phyloP scores from a whole-genome alignment of 2,888 invertebrate species.

The Troides helena region DNA sequence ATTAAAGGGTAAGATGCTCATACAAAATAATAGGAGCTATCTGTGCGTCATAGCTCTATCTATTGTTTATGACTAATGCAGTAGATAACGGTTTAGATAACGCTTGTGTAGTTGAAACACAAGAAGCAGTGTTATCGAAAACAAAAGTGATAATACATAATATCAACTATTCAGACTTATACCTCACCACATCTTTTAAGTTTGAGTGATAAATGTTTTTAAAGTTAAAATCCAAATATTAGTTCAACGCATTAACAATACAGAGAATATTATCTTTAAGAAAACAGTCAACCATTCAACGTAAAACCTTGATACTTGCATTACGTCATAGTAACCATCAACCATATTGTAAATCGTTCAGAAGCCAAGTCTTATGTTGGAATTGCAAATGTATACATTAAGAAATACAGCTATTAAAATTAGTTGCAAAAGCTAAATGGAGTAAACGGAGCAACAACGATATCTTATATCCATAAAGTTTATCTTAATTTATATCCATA shows the following conservation, averaged over 20 bases:
- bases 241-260: not conserved
- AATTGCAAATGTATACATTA: not conserved
- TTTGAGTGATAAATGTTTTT: not conserved
- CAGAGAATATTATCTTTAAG: not conserved
- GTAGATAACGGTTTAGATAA: conserved; percentile 46
- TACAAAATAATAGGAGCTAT: conserved; percentile 8
- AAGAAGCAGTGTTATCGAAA: conserved; percentile 42
- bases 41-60: conserved; percentile 55
- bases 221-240: not conserved
- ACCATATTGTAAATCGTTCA: not conserved
- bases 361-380: not conserved
- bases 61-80: conserved; percentile 45
- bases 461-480: too few species aligned
- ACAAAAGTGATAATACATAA: conserved; percentile 38
- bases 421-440: not conserved
- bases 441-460: too few species aligned
- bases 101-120: conserved; percentile 27
- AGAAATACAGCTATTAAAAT: not conserved
- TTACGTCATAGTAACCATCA: not conserved
- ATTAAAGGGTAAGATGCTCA: conserved; percentile 1
- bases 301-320: not conserved
- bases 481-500: too few species aligned
- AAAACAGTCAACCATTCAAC: not conserved
- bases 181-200: not conserved
- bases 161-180: not conserved